Base-by-base conservation (phyloP, 2,888 invertebrate genomes). In the Sipha maydis region DNA sequence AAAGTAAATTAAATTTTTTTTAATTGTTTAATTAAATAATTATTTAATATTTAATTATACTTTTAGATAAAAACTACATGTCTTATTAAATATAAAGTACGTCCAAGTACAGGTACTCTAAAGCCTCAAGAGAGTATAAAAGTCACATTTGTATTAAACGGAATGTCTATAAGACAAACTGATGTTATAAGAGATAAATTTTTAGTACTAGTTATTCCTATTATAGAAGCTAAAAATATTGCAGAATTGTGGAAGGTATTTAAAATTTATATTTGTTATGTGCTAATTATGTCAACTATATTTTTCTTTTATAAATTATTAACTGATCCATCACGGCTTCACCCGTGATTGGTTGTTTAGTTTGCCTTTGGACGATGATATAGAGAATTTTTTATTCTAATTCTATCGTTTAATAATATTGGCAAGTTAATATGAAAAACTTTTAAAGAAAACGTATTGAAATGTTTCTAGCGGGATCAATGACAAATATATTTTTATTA, bases 1-100 rank as follows among this genome's bases (percentile, higher is more conserved):
- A 85, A 80, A 61, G 86, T 88, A 88, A 73, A 7, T 73, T 7
- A 31, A 34, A 71, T 85, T 56, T 54, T 34, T 67, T 11, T 41
- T 41, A 41, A 31, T 1, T 89, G 61, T 73, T 89, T n/a, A 69
- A 54, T 89, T 67, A 69, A 9, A 31, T 14, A 21, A 38, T 17
- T 38, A n/a, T 41, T 75, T 31, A 34, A 41, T 67, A 21, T 0
- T 31, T 89, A 78, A 69, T 89, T 90, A 88, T 89, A 83, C 1
- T 94, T 93, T 80, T 93, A 98, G 96, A 96, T 99, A 90, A 96
- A 99, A 92, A 99, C 98, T 25, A 99, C 98, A 7, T 96, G 98
- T 0, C 99, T 98, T 0, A 97, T 98, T 91, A 98, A 98, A 92
- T 99, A 97, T 92, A 93, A 97, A 56, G 99, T 99, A 1, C 94